A percentile compares a stretch with the other conserved stretches of the same genome.
Conservation (phyloP, 1,140 invertebrate genomes). For the Nylanderia fulva region DNA sequence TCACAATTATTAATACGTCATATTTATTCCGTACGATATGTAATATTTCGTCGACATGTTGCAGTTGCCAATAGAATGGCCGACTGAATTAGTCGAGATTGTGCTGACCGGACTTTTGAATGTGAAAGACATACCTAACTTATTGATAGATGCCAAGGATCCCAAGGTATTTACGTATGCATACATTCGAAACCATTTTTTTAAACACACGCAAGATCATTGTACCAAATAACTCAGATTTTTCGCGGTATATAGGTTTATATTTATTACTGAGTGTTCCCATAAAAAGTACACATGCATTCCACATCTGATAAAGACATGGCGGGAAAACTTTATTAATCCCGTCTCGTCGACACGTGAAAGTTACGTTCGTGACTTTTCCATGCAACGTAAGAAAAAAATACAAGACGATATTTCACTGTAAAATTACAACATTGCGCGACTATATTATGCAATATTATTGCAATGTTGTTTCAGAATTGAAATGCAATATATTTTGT, state of each 20-base stretch:
- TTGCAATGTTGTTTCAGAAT: not conserved
- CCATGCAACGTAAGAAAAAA: not conserved
- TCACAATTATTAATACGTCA: constrained; percentile 19
- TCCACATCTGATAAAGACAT: not conserved
- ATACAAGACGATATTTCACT: not conserved
- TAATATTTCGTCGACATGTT: constrained; percentile 29
- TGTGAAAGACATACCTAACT: constrained; percentile 55
- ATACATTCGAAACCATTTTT: not conserved
- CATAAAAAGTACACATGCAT: not conserved
- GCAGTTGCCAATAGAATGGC: constrained; percentile 46
- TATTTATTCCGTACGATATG: not conserved
- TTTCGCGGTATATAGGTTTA: too few species aligned
- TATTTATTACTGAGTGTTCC: not conserved
- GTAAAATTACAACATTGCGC: not conserved
- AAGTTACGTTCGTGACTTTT: constrained; percentile 23
- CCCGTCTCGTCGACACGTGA: not conserved
- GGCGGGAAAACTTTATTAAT: not conserved
- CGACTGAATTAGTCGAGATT: not conserved
- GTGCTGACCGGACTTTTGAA: not conserved
- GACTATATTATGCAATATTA: not conserved
- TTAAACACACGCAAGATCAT: not conserved
- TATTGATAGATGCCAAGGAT: constrained; percentile 85
- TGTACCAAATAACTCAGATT: not conserved
- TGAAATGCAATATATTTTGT: not conserved
- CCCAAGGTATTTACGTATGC: constrained; percentile 82